Base-by-base conservation (phyloP, 2,888 invertebrate genomes). In the Zygaena filipendulae region DNA sequence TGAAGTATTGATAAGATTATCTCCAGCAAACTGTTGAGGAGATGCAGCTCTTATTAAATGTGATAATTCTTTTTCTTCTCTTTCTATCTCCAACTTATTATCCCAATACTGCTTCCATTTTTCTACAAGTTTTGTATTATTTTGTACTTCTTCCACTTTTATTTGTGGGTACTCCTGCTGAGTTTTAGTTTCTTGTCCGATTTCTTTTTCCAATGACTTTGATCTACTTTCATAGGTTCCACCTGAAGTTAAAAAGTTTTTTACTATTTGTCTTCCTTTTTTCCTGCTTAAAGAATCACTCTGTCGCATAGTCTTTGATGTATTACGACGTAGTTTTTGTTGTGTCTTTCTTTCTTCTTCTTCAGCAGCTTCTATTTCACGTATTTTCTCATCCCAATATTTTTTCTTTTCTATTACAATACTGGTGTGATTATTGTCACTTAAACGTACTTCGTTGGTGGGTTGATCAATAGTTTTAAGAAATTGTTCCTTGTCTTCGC, bases 321-420 rank as follows among this genome's bases (percentile, higher is more conserved):
- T 54, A 16, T 59, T 39, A 21, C 59, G 58, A 39, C 54, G 59
- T 52, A 63, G 69, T 47, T 59, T 66, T 37, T 62, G 58, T 30
- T 57, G 46, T 16, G 47, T 43, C 26, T 57, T 52, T 18, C 52
- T 47, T 55, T 68, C 68, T 43, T 67, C 64, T 23, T 63, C 57
- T 42, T 63, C 70, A 6, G 62, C 70, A n/a, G 16, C 16, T 49
- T 77, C 70, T 41, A 77, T 68, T 47, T 66, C 60, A 23, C 62
- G 59, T 37, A 81, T 81, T 47, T 55, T 71, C 31, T 80, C 74
- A 47, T 81, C 81, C 80, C 79, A 81, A 39, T 75, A 80, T 47
- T 67, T 70, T 49, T 79, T 81, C 41, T 63, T 72, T 47, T 80
- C 79, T 19, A 64, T 52, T 7, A 81, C 79, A 38, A 80, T 70